phyloP scores from a whole-genome alignment of 64 coral and sea anemone species.

The Orbicella faveolata region DNA sequence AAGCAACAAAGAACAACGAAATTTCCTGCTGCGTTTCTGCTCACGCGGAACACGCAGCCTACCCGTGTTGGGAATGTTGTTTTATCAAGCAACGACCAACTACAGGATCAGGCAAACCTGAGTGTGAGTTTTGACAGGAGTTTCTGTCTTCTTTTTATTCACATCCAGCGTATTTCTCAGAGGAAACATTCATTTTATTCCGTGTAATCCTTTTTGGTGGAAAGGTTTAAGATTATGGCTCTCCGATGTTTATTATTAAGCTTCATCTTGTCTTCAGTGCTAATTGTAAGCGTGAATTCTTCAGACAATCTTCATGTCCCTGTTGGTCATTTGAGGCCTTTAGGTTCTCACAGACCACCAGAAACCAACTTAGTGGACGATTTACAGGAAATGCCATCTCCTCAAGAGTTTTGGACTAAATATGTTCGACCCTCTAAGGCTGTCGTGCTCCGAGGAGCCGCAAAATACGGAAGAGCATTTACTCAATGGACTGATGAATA shows the following conservation, averaged over 20 bases:
- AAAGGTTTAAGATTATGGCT: not conserved
- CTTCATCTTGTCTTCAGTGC: not conserved
- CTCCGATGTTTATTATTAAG: not conserved
- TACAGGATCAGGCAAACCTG: not conserved
- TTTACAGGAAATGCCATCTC: conserved; percentile 59
- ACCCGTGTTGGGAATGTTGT: not conserved
- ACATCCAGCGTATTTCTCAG: not conserved
- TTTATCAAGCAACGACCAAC: not conserved
- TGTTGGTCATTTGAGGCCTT: conserved; percentile 75
- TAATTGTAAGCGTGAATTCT: not conserved
- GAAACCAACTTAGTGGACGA: conserved; percentile 76
- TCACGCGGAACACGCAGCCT: not conserved
- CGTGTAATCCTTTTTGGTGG: not conserved
- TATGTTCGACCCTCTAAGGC: conserved; percentile 85
- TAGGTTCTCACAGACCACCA: conserved; percentile 76
- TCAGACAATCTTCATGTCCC: conserved; percentile 22
- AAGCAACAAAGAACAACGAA: not conserved
- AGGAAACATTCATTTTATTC: not conserved
- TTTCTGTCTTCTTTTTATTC: not conserved
- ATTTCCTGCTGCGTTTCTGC: not conserved
- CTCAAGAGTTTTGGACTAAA: conserved; percentile 78
- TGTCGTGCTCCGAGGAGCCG: conserved; percentile 67
- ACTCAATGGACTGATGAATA: conserved; percentile 81
- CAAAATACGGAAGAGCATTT: conserved; percentile 68
- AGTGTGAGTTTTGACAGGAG: not conserved